Evolutionary conservation across 2,113 vertebrate species (phyloP), one percentile per base, ranked within the genome.

Genomic region (Oryzias javanicus): DNA sequence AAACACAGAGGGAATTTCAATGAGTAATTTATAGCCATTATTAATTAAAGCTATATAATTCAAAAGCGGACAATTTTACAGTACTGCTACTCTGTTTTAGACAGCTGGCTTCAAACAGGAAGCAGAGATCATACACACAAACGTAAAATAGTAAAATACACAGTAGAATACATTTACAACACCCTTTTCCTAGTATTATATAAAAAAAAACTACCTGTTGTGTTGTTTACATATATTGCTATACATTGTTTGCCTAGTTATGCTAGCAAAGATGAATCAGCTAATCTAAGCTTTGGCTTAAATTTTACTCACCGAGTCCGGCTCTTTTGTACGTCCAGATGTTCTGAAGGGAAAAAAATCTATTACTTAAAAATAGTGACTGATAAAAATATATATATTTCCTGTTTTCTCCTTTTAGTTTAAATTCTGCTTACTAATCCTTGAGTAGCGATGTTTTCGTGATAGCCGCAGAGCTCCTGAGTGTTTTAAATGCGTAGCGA

Each of bases 401-500:
- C 0, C 13, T 42, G n/a, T 14, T 42, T 2, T 19, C 7, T 10
- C 0, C 29, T 49, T 18, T 27, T 5, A 1, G 2, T 4, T 46
- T 20, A 41, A 6, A 16, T 1, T 24, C n/a, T 3, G 0, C 1
- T 10, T 44, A 1, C 14, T 20, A 7, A 19, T 40, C 51, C 20
- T 49, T 51, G 27, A 60, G 22, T 45, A 5, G 50, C 13, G 35
- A n/a, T 42, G 1, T 6, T 55, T 5, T 17, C 14, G 52, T 48
- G 27, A 17, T 55, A 46, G 45, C 62, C 4, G n/a, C 70, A 20
- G 66, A 41, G 25, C 59, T 20, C 17, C 42, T 51, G 44, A 49
- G 59, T 79, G 57, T 64, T 35, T 77, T 59, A 17, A 73, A 67
- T 71, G 82, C 41, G 79, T 83, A 73, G 64, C 54, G 45, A 77